These are phyloP conservation scores for Nomada lathburiana DNA, from an alignment of 2,888 invertebrate genomes.

Conservation along the genomic window DNA sequence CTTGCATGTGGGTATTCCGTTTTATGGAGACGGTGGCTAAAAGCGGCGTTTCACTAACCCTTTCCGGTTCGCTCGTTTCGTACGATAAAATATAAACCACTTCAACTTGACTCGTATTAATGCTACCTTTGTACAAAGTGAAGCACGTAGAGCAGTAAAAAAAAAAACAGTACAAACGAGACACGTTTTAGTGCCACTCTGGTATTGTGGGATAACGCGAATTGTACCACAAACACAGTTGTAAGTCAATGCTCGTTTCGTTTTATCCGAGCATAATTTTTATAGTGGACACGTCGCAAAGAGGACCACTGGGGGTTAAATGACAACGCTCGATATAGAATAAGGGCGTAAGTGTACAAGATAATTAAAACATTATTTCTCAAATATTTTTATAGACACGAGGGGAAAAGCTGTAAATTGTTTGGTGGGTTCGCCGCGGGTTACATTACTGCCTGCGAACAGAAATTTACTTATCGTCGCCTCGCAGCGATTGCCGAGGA, in stretches of 20 bases:
- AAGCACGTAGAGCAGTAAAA: neutral
- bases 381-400: conserved; percentile 67
- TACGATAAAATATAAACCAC: neutral
- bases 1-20: conserved; percentile 46
- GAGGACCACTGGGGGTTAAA: too few species aligned
- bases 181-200: neutral
- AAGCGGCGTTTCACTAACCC: neutral
- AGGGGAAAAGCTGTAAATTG: conserved; percentile 78
- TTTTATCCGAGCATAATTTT: too few species aligned
- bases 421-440: conserved; percentile 81
- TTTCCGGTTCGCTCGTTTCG: neutral
- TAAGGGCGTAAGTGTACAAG: too few species aligned
- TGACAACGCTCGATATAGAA: too few species aligned
- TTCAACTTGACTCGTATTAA: neutral
- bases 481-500: conserved; percentile 85
- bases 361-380: neutral
- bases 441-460: conserved; percentile 86
- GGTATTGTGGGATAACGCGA: neutral
- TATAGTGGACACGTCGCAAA: too few species aligned
- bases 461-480: conserved; percentile 86
- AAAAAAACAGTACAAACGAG: neutral
- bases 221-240: too few species aligned
- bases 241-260: too few species aligned
- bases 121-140: neutral
- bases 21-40: neutral